A percentile compares a stretch with the other conserved stretches of the same genome.
These are phyloP conservation scores for Otolemur crassicaudatus DNA, from an alignment of 2,797 vertebrate species.

Conservation along the genomic window DNA sequence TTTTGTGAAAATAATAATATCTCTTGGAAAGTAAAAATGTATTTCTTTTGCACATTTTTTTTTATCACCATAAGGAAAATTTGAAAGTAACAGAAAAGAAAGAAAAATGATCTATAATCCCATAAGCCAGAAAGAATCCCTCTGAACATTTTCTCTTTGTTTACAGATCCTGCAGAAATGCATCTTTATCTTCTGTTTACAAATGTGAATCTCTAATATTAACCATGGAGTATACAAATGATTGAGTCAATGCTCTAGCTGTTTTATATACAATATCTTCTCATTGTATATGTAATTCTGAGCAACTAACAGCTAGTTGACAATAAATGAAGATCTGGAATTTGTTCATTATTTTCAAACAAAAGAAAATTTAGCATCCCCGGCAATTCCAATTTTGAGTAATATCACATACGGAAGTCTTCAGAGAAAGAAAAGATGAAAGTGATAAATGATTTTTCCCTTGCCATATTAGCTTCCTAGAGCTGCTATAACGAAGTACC, in stretches of 20 bases:
- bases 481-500: not conserved
- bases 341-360: conserved; percentile 6
- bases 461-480: not conserved
- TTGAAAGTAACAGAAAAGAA: conserved; percentile 13
- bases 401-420: not conserved
- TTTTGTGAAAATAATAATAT: conserved; percentile 24
- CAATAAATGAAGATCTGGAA: not conserved
- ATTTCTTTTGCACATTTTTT: not conserved
- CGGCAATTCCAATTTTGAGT: not conserved
- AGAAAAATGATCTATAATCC: not conserved
- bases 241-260: not conserved
- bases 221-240: not conserved
- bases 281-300: not conserved
- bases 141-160: not conserved
- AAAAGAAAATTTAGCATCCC: not conserved
- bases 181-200: not conserved
- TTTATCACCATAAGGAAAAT: not conserved
- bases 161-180: not conserved
- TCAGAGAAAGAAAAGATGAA: not conserved
- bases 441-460: not conserved
- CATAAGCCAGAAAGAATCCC: not conserved
- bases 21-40: not conserved
- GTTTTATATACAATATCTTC: conserved; percentile 20
- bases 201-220: not conserved
- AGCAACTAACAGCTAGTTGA: not conserved